Base-by-base conservation (phyloP, 1,140 invertebrate species). In the Hesperophylax magnus region DNA sequence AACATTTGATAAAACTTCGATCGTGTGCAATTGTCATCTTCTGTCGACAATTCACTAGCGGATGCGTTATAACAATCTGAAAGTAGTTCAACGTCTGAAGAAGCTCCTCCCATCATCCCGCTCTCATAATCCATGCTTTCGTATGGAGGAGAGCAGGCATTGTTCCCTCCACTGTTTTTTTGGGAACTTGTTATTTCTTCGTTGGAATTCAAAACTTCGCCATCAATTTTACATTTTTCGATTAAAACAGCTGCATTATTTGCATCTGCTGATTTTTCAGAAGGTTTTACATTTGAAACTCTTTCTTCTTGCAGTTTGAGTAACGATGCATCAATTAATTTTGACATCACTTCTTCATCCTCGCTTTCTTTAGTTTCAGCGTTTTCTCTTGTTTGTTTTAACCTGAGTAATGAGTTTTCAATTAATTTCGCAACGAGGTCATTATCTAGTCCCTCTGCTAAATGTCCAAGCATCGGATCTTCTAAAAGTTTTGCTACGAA, bases 41-140 rank as follows among this genome's bases (percentile, higher is more conserved):
- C 91, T 17, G 92, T 92, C 9, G 92, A 91, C 18, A 92, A 81
- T 82, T 92, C 91, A 85, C 92, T 92, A 27, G 91, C 92, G 74
- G 91, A 92, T 78, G 91, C 92, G 80, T 93, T 93, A 85, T 94
- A 94, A 87, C 93, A 93, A 84, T 94, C 93, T n/a, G 93, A 93
- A 86, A 90, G 87, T 81, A 88, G 89, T 86, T 90, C 89, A 77
- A 87, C 85, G 84, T 90, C 89, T 84, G 89, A 90, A 86, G 89
- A 89, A 84, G 88, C 85, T 84, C 88, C 89, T 85, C 88, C 89
- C 80, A 87, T 85, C 78, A 87, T 85, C 86, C 89, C 89, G 85
- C 88, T 90, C 86, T 90, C 89, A 82, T 90, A 90, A 88, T 90
- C 89, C 89, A 90, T 90, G 88, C 89, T 90, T 86, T 90, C 89